A percentile compares a stretch with the other conserved stretches of the same genome.
These are phyloP conservation scores for Hydraecia micacea DNA, from an alignment of 2,888 invertebrate species.

Conservation along the genomic window DNA sequence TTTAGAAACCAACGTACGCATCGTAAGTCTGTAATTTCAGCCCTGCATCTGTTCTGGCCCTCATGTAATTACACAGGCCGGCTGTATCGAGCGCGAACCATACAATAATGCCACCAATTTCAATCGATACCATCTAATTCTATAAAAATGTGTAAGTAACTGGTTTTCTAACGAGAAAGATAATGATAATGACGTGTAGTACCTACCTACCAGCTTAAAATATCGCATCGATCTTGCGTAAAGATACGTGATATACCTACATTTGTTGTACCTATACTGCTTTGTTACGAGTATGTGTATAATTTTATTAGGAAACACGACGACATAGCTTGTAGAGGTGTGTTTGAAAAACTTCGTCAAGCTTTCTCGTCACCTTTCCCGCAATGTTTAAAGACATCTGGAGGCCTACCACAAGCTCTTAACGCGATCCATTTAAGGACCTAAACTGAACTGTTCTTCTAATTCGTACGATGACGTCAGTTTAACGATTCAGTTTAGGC, in stretches of 20 bases:
- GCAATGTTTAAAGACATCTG: not conserved
- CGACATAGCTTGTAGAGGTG: not conserved
- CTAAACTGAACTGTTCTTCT: too few species aligned
- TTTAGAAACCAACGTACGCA: constrained; percentile 53
- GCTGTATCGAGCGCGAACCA: constrained; percentile 36
- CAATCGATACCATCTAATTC: constrained; percentile 58
- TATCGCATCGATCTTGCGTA: constrained; percentile 33
- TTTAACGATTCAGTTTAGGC: too few species aligned
- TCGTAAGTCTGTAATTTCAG: constrained; percentile 55
- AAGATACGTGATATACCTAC: constrained; percentile 22
- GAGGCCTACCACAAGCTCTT: too few species aligned
- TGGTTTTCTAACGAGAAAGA: constrained; percentile 47
- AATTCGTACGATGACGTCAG: too few species aligned
- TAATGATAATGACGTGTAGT: constrained; percentile 43
- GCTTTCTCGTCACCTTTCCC: not conserved
- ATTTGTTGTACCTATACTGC: not conserved
- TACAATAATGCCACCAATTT: constrained; percentile 62
- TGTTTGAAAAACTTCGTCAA: not conserved
- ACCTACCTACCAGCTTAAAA: not conserved
- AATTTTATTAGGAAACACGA: not conserved
- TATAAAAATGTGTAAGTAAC: constrained; percentile 50
- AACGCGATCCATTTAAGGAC: too few species aligned
- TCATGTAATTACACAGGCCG: constrained; percentile 47
- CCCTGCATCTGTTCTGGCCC: constrained; percentile 29
- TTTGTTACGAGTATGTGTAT: not conserved